phyloP scores from a whole-genome alignment of 2,113 vertebrate species.

The Ranitomeya variabilis region DNA sequence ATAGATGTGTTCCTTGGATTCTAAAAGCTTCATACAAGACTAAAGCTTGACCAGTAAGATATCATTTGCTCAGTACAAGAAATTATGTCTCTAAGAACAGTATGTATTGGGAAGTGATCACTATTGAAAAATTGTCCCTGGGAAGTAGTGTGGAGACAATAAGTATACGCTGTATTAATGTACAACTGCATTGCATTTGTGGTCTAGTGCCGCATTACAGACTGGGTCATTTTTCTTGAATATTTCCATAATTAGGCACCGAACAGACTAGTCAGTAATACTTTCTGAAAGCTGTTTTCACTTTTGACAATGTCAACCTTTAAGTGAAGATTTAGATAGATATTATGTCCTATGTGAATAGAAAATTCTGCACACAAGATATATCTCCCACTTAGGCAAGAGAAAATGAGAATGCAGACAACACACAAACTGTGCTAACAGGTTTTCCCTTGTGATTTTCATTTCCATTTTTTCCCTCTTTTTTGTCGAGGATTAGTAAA shows the following conservation, averaged over 20 bases:
- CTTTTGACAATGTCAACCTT: slow-evolving; percentile 36
- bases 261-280: slow-evolving; percentile 13
- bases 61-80: neutral
- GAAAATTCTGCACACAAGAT: neutral
- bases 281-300: slow-evolving; percentile 42
- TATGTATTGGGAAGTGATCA: neutral
- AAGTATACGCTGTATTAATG: slow-evolving; percentile 12
- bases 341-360: neutral
- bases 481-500: too few relatives aligned
- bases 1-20: neutral
- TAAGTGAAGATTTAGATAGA: neutral
- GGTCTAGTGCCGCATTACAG: slow-evolving; percentile 20
- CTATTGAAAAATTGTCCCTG: slow-evolving; percentile 6
- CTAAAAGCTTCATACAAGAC: neutral
- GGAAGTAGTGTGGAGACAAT: neutral
- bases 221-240: slow-evolving; percentile 24
- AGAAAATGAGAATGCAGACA: neutral
- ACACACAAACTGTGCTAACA: neutral
- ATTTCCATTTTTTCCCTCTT: too few relatives aligned
- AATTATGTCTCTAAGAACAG: neutral
- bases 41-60: neutral
- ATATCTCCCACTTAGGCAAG: neutral
- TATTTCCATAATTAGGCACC: neutral
- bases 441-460: too few relatives aligned
- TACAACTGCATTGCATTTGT: slow-evolving; percentile 36